phyloP scores from a whole-genome alignment of 1,140 invertebrate species.

The Drosophila miranda region DNA sequence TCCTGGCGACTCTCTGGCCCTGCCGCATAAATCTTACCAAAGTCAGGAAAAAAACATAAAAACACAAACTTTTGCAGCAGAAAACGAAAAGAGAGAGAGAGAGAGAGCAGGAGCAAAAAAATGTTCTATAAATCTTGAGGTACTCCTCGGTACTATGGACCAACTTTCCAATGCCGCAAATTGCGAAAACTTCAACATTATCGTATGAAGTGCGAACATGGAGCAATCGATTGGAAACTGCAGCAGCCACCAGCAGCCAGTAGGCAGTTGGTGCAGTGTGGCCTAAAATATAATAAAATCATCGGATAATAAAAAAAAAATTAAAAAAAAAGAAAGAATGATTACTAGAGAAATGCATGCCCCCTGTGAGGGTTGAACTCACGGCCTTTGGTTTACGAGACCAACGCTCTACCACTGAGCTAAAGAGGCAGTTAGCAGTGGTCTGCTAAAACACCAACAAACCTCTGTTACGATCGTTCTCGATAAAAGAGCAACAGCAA shows the following conservation, averaged over 20 bases:
- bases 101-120: slow-evolving; percentile 15
- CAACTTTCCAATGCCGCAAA: slow-evolving; percentile 76
- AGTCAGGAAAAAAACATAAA: slow-evolving; percentile 47
- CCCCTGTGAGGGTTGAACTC: slow-evolving; percentile 91
- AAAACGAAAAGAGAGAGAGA: slow-evolving; percentile 10
- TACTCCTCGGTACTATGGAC: slow-evolving; percentile 57
- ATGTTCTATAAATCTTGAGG: slow-evolving; percentile 77
- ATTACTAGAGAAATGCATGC: slow-evolving; percentile 12
- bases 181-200: slow-evolving; percentile 77
- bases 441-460: slow-evolving; percentile 5
- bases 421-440: slow-evolving; percentile 83
- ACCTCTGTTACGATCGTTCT: slow-evolving; percentile 26
- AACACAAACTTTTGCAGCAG: slow-evolving; percentile 31
- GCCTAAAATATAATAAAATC: too few relatives aligned
- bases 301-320: too few relatives aligned
- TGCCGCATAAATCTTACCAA: slow-evolving; percentile 75
- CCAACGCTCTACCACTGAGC: slow-evolving; percentile 96
- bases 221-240: slow-evolving; percentile 77
- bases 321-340: too few relatives aligned
- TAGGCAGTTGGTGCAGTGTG: slow-evolving; percentile 4
- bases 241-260: slow-evolving; percentile 54
- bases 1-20: slow-evolving; percentile 45
- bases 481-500: background rate
- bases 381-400: slow-evolving; percentile 96
- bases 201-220: slow-evolving; percentile 78